phyloP scores from a whole-genome alignment of 2,797 vertebrate genomes.

The Dallia pectoralis region DNA sequence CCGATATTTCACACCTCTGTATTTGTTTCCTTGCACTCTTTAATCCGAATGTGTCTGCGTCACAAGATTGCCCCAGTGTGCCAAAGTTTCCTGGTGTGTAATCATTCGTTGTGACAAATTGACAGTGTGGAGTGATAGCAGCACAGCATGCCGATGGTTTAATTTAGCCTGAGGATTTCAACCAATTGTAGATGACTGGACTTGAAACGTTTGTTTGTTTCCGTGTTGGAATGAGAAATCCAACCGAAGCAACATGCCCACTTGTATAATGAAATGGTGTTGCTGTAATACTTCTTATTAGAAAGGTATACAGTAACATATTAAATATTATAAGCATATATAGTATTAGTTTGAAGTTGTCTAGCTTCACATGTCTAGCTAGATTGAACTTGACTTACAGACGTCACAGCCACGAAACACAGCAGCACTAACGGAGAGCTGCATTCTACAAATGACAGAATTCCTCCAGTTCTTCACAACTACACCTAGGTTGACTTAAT shows the following conservation, averaged over 20 bases:
- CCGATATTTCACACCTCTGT: constrained; percentile 30
- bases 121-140: neutral
- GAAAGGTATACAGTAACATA: neutral
- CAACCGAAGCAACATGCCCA: neutral
- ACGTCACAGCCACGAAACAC: neutral
- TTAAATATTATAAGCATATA: neutral
- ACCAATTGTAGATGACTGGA: neutral
- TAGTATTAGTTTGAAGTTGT: neutral
- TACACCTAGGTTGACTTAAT: constrained; percentile 6
- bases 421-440: constrained; percentile 3
- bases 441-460: neutral
- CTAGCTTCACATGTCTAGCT: neutral
- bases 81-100: neutral
- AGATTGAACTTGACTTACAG: neutral
- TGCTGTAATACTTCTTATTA: neutral
- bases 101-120: constrained; percentile 9
- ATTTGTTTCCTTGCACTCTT: constrained; percentile 39
- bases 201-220: neutral
- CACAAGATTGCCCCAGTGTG: constrained; percentile 12
- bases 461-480: constrained; percentile 7
- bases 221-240: neutral
- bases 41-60: constrained; percentile 12
- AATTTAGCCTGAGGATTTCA: neutral
- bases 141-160: neutral
- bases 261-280: neutral